These are phyloP conservation scores for Tipula vernalis DNA, from an alignment of 2,888 invertebrate species.

Conservation along the genomic window DNA sequence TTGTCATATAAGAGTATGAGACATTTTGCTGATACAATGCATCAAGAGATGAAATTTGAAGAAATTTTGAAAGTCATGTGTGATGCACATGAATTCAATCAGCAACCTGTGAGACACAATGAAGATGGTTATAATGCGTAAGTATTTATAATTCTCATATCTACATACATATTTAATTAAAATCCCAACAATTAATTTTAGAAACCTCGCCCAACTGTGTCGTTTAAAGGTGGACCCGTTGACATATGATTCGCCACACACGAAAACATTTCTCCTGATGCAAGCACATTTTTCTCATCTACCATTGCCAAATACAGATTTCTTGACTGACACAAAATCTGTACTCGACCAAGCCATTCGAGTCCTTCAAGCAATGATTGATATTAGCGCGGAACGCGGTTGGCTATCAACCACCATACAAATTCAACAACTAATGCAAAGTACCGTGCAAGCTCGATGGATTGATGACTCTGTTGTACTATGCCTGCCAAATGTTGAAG, in stretches of 20 bases:
- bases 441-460: conserved; percentile 86
- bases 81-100: conserved; percentile 78
- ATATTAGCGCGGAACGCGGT: conserved; percentile 79
- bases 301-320: conserved; percentile 81
- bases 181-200: conserved; percentile 30
- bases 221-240: conserved; percentile 58
- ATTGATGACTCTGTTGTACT: conserved; percentile 59
- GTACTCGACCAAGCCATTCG: conserved; percentile 93
- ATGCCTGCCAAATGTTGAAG: conserved; percentile 63
- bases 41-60: conserved; percentile 49
- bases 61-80: conserved; percentile 68
- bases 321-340: conserved; percentile 90
- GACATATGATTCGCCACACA: conserved; percentile 80
- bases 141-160: conserved; percentile 20
- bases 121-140: conserved; percentile 89
- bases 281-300: conserved; percentile 88
- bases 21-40: conserved; percentile 60
- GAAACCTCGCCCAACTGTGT: conserved; percentile 68
- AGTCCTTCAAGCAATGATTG: conserved; percentile 95
- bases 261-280: conserved; percentile 84
- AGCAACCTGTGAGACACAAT: conserved; percentile 94
- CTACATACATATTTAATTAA: not conserved
- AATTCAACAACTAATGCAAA: conserved; percentile 71
- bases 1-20: conserved; percentile 83
- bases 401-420: conserved; percentile 74